These are phyloP conservation scores for Mandrillus leucophaeus DNA, from an alignment of 2,113 vertebrate species.

Conservation along the genomic window DNA sequence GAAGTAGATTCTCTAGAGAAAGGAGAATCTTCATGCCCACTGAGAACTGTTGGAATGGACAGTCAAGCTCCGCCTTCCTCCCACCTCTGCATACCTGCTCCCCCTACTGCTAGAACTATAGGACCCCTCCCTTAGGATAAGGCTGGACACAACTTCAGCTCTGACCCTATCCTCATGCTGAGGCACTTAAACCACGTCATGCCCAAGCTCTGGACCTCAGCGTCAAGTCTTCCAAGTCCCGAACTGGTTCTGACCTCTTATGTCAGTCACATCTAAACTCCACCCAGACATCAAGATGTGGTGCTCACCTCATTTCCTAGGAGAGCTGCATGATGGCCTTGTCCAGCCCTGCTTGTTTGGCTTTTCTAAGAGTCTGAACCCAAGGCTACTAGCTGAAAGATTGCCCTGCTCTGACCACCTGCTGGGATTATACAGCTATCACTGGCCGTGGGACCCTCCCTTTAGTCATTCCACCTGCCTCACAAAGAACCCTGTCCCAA, in stretches of 20 bases:
- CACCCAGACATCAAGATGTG: not conserved
- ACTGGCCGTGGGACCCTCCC: not conserved
- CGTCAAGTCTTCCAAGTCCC: accelerated
- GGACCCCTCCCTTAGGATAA: not conserved
- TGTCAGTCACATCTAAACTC: not conserved
- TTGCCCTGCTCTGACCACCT: not conserved
- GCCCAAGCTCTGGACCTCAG: not conserved
- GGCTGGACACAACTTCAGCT: not conserved
- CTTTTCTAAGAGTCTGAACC: not conserved
- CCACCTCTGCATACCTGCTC: not conserved
- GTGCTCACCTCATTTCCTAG: not conserved
- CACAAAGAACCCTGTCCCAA: not conserved
- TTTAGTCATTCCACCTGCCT: not conserved
- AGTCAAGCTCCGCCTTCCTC: no score
- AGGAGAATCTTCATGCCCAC: not conserved
- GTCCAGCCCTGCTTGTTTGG: not conserved
- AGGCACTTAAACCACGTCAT: not conserved
- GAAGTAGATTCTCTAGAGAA: not conserved
- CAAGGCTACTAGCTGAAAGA: not conserved
- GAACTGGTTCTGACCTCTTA: not conserved
- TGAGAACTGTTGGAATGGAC: not conserved
- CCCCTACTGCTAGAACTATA: not conserved
- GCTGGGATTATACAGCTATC: not conserved
- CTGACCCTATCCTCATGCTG: not conserved
- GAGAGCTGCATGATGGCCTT: not conserved